phyloP scores from a whole-genome alignment of 2,797 vertebrate genomes.

The Sylvia borin region DNA sequence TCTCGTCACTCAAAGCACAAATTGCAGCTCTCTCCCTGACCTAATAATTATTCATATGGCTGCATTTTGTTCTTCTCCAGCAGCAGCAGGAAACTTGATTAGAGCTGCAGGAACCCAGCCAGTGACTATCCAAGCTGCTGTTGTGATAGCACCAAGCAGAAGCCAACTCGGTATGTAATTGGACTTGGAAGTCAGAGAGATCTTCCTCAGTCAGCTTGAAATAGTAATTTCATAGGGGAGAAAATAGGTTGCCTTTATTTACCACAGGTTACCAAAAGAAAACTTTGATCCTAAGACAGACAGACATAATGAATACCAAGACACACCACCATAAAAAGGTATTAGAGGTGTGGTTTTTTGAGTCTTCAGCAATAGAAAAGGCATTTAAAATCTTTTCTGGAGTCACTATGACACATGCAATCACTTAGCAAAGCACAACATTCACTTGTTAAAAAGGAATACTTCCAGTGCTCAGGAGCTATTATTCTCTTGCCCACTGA shows the following conservation, averaged over 20 bases:
- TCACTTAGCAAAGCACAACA: not conserved
- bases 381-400: not conserved
- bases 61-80: conserved; percentile 35
- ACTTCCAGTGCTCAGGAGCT: not conserved
- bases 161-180: conserved; percentile 25
- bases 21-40: conserved; percentile 21
- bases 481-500: not conserved
- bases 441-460: not conserved
- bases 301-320: not conserved
- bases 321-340: not conserved
- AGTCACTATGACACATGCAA: not conserved
- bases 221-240: not conserved
- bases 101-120: conserved; percentile 48
- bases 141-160: conserved; percentile 45
- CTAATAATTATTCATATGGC: conserved; percentile 39
- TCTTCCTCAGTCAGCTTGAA: conserved; percentile 20
- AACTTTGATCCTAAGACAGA: not conserved
- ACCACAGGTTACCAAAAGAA: not conserved
- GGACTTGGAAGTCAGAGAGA: conserved; percentile 22
- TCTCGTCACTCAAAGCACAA: conserved; percentile 42
- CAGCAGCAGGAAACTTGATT: conserved; percentile 50
- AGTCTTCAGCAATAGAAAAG: not conserved
- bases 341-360: not conserved
- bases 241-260: conserved; percentile 9
- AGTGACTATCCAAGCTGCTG: conserved; percentile 32